Evolutionary conservation across 2,113 vertebrate species (phyloP).

Genomic region (Rhynchomys soricoides): DNA sequence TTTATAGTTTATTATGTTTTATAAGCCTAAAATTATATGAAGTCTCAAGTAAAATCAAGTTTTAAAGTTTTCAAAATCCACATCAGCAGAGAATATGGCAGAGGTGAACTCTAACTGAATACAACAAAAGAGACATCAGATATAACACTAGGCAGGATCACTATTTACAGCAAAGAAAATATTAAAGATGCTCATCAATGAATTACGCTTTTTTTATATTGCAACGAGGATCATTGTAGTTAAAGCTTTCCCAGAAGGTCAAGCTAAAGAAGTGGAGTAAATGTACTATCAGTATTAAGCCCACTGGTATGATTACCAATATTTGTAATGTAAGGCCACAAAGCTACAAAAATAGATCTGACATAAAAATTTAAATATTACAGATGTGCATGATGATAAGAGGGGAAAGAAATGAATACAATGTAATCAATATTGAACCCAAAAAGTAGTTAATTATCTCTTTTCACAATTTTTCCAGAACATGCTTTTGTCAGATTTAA

Average conservation of each 20-base stretch:
- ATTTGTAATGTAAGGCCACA: neutral
- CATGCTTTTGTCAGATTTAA: neutral
- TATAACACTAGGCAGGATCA: slow-evolving; percentile 86
- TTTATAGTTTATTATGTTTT: slow-evolving; percentile 95
- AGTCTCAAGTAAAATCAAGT: slow-evolving; percentile 94
- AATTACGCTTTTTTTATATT: neutral
- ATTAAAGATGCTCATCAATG: neutral
- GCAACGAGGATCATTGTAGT: neutral
- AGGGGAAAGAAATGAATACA: neutral
- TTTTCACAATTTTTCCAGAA: neutral
- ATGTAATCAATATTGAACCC: neutral
- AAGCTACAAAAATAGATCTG: neutral
- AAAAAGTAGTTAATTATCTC: neutral
- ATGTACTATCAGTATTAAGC: neutral
- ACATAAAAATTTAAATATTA: neutral
- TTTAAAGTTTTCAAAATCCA: slow-evolving; percentile 91
- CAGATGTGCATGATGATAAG: neutral
- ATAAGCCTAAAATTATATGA: slow-evolving; percentile 93
- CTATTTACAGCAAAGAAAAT: neutral
- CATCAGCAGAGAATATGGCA: slow-evolving; percentile 93
- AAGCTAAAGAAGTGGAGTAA: neutral
- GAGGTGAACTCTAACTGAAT: slow-evolving; percentile 96
- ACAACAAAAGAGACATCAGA: slow-evolving; percentile 96
- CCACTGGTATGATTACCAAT: neutral
- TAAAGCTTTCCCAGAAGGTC: neutral